Base-by-base conservation (phyloP, 2,113 vertebrate genomes). In the Glareola pratincola region DNA sequence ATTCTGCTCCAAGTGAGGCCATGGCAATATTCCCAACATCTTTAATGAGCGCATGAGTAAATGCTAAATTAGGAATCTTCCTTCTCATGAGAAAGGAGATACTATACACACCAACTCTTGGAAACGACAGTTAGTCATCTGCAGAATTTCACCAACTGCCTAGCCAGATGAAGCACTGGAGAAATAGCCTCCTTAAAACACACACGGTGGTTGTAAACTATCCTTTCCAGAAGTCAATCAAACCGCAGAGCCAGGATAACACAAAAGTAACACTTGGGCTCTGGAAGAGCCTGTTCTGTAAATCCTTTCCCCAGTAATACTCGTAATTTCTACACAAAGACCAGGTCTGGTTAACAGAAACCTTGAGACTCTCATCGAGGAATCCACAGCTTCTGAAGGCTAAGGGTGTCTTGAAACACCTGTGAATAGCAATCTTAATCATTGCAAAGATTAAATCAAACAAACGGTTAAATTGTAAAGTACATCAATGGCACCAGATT, bases 1-100 rank as follows among this genome's bases (percentile, higher is more conserved):
- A 91, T 76, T 92, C 94, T 63, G 69, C 86, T 96, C 92, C 86
- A 83, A 95, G 90, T 87, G 68, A 92, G 84, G 80, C 83, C 88
- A 92, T 94, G 94, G 95, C 94, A 96, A 56, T 72, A 90, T 73
- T 97, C 94, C 97, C 86, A 94, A 85, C 47, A 57, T 71, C 87
- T 90, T 94, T 92, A 96, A 95, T 9, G 54, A 91, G 57, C 7
- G 50, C 50, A 85, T 85, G 89, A 96, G 74, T 67, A 96, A 92
- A 85, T 36, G 53, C 67, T 95, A 97, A 95, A 92, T 88, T 90
- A 90, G 41, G 87, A 95, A 79, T 51, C 77, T 91, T 92, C 85
- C 84, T 73, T 95, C 92, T 95, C 81, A 69, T 0, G 4, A 85
- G 95, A 96, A 96, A 95, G 77, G n/a, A 66, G 80, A 94, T 74